These are phyloP conservation scores for Osedax fenrisi DNA, from an alignment of 2,888 invertebrate genomes.

Conservation along the genomic window DNA sequence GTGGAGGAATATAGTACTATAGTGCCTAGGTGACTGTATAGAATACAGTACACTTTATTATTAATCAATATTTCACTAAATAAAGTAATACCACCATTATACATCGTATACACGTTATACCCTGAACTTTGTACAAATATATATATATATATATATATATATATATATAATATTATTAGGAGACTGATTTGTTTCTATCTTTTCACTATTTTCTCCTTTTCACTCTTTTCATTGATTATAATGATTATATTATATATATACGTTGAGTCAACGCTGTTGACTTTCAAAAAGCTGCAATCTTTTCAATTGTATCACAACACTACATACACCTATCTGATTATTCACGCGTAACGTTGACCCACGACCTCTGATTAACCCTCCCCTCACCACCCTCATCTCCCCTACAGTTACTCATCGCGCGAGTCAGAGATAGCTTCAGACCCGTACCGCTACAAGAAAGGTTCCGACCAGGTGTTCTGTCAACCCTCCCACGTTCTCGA, in stretches of 20 bases:
- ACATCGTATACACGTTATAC: too few relatives aligned
- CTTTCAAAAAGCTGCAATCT: too few relatives aligned
- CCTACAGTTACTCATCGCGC: slow-evolving; percentile 51
- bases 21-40: not conserved
- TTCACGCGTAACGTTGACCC: too few relatives aligned
- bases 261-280: too few relatives aligned
- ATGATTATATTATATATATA: too few relatives aligned
- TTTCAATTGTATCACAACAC: too few relatives aligned
- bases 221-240: too few relatives aligned
- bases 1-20: too few relatives aligned
- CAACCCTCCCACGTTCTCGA: slow-evolving; percentile 79
- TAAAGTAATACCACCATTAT: not conserved
- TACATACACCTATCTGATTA: too few relatives aligned
- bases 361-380: not conserved
- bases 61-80: not conserved
- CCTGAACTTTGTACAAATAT: not conserved
- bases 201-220: too few relatives aligned
- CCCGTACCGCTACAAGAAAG: slow-evolving; percentile 81
- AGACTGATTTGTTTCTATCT: too few relatives aligned
- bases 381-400: not conserved
- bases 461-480: slow-evolving; percentile 83
- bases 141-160: not conserved
- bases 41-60: not conserved
- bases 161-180: too few relatives aligned
- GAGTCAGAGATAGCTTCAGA: slow-evolving; percentile 60